Conservation (phyloP, 2,797 vertebrate species). For the Forpus xanthops region DNA sequence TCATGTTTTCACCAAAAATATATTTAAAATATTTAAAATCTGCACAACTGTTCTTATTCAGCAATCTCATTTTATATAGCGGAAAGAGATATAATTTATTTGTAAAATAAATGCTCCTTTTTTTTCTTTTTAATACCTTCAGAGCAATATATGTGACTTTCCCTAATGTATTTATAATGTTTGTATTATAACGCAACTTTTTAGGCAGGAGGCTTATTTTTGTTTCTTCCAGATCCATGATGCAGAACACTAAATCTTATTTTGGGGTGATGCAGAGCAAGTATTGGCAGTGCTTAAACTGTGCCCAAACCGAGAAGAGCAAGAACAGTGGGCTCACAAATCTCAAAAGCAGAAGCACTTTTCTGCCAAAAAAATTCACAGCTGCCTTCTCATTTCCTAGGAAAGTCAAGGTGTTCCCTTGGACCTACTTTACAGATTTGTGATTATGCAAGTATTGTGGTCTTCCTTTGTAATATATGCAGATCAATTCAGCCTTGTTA, state of each 20-base stretch:
- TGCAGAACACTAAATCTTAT: neutral
- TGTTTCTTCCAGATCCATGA: neutral
- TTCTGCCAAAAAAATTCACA: constrained; percentile 26
- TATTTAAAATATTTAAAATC: neutral
- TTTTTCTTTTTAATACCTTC: neutral
- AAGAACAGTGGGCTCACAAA: rapidly evolving
- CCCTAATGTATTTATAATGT: neutral
- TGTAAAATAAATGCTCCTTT: rapidly evolving
- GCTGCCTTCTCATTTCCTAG: constrained; percentile 45
- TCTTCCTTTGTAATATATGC: neutral
- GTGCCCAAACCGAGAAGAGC: neutral
- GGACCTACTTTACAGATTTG: constrained; percentile 11
- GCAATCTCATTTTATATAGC: neutral
- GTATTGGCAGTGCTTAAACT: neutral
- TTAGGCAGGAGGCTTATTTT: neutral
- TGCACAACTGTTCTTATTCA: neutral
- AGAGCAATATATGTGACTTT: neutral
- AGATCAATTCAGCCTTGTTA: constrained; percentile 42
- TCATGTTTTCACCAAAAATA: neutral
- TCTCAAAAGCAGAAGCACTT: neutral
- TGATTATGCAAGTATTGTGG: neutral
- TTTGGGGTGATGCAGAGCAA: neutral
- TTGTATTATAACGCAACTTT: neutral
- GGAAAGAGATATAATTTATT: neutral
- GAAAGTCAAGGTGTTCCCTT: constrained; percentile 57